Evolutionary conservation across 2,113 vertebrate species (phyloP).

Genomic region (Ploceus nigricollis): DNA sequence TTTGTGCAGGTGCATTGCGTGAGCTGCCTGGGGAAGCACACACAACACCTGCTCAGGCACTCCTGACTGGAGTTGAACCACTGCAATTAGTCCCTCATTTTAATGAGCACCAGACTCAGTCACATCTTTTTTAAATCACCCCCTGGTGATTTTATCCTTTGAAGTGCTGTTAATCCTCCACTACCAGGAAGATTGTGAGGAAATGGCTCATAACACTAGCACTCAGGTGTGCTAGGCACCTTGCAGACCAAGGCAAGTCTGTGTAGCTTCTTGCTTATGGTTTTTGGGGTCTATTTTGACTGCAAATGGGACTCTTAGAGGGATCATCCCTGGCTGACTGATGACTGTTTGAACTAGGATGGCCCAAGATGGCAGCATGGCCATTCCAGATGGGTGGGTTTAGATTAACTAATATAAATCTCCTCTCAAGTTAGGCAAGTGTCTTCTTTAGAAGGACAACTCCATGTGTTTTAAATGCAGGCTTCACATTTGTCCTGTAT

Average conservation of each 20-base stretch:
- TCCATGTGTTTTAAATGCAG: not conserved
- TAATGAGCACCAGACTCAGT: slow-evolving; percentile 50
- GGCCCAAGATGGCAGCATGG: not conserved
- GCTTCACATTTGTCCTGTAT: not conserved
- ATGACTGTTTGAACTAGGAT: not conserved
- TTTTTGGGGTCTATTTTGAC: not conserved
- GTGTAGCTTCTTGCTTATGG: not conserved
- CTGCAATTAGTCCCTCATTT: slow-evolving; percentile 58
- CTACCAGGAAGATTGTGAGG: not conserved
- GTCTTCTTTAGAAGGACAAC: not conserved
- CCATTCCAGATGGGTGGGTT: not conserved
- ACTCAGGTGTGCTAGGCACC: not conserved
- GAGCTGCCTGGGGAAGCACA: slow-evolving; percentile 26
- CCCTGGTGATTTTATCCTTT: slow-evolving; percentile 38
- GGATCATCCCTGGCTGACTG: not conserved
- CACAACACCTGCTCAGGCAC: slow-evolving; percentile 24
- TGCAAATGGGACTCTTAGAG: fast-evolving
- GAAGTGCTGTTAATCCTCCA: not conserved
- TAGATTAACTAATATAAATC: not conserved
- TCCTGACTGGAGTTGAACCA: slow-evolving; percentile 38
- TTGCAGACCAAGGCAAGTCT: not conserved
- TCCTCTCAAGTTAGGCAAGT: not conserved
- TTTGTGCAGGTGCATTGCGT: slow-evolving; percentile 42
- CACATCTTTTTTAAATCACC: slow-evolving; percentile 49
- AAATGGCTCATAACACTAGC: not conserved